Evolutionary conservation across 1,140 invertebrate species (phyloP).

Genomic region (Chymomyza costata): DNA sequence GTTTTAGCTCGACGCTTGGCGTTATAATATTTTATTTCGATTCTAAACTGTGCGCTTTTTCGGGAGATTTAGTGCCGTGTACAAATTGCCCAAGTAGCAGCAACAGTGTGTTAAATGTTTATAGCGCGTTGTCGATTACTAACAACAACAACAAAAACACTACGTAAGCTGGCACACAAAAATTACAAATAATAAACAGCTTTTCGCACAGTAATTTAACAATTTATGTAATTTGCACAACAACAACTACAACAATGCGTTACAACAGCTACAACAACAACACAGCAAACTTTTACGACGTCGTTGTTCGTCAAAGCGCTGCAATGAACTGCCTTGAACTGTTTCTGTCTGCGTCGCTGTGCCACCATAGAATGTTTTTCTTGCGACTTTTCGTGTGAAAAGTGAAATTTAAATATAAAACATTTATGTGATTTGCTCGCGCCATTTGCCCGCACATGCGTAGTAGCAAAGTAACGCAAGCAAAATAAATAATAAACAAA

Average conservation of each 20-base stretch:
- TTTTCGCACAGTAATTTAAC: conserved; percentile 25
- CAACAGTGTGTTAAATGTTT: conserved; percentile 38
- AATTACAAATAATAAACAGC: conserved; percentile 13
- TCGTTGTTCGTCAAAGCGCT: conserved; percentile 47
- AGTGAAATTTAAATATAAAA: conserved; percentile 52
- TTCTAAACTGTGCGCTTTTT: conserved; percentile 9
- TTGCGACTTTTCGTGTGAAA: conserved; percentile 22
- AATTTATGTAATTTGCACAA: conserved; percentile 59
- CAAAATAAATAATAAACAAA: not conserved
- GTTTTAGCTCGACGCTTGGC: conserved; percentile 23
- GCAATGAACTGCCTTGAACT: conserved; percentile 64
- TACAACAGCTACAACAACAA: conserved; percentile 33
- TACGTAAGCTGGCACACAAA: conserved; percentile 44
- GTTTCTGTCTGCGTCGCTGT: conserved; percentile 5
- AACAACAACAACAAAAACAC: conserved; percentile 45
- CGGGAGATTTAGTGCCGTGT: conserved; percentile 51
- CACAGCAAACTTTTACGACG: conserved; percentile 14
- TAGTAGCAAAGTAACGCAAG: conserved; percentile 7
- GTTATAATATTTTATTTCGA: conserved; percentile 8
- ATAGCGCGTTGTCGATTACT: conserved; percentile 22
- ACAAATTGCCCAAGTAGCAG: conserved; percentile 53
- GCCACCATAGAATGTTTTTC: conserved; percentile 39
- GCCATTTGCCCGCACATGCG: conserved; percentile 4
- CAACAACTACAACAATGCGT: conserved; percentile 17
- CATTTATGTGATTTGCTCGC: conserved; percentile 31